These are phyloP conservation scores for Zaprionus nigranus DNA, from an alignment of 1,140 invertebrate genomes.

Conservation along the genomic window DNA sequence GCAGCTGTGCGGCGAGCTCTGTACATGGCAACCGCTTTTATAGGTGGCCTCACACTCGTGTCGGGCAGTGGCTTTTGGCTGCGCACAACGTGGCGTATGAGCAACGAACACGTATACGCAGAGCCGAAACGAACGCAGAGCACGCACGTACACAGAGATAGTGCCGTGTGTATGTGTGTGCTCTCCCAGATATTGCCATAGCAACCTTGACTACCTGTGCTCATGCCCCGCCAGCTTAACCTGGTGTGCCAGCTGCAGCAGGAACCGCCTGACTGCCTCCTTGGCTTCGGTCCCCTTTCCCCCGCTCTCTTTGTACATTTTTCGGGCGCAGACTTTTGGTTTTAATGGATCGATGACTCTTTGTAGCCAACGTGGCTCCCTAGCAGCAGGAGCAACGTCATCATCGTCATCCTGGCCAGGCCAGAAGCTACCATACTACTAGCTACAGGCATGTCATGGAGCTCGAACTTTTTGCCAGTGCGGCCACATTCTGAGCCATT, in stretches of 20 bases:
- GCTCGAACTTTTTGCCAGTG: conserved; percentile 31
- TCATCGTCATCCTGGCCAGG: conserved; percentile 12
- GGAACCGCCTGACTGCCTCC: conserved; percentile 27
- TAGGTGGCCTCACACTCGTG: conserved; percentile 41
- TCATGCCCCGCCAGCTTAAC: conserved; percentile 72
- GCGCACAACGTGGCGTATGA: conserved; percentile 80
- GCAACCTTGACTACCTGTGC: conserved; percentile 81
- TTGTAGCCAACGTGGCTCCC: conserved; percentile 25
- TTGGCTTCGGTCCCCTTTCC: conserved; percentile 53
- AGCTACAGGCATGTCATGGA: conserved; percentile 14
- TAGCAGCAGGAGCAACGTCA: conserved; percentile 7
- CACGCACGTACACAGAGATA: conserved; percentile 7
- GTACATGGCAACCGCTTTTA: conserved; percentile 79
- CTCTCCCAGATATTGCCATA: conserved; percentile 73
- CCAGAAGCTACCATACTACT: background rate
- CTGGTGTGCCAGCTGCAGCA: conserved; percentile 47
- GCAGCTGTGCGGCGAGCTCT: conserved; percentile 55
- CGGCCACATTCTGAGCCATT: conserved; percentile 31
- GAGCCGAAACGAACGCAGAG: conserved; percentile 13
- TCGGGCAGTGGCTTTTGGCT: conserved; percentile 49
- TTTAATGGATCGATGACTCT: conserved; percentile 81
- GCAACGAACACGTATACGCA: conserved; percentile 42
- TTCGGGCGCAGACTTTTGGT: conserved; percentile 77
- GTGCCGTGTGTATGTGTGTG: conserved; percentile 5
- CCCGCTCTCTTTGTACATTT: conserved; percentile 48